Evolutionary conservation across 2,888 invertebrate genomes (phyloP).

Genomic region (Cephus pygmeus): DNA sequence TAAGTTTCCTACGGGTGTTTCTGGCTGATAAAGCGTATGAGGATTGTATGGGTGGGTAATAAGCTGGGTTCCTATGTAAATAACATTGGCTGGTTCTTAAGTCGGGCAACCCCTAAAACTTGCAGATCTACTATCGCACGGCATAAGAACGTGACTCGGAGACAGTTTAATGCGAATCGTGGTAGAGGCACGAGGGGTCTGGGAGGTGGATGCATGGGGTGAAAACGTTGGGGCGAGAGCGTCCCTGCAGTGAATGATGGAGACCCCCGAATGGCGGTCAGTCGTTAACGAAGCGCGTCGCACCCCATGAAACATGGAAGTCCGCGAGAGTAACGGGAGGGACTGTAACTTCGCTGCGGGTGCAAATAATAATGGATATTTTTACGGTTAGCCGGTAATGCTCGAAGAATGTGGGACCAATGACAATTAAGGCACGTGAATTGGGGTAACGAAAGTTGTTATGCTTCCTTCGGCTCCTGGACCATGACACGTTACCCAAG

Average conservation of each 20-base stretch:
- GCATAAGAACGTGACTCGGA: background rate
- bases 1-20: constrained; percentile 3
- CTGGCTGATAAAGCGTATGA: constrained; percentile 5
- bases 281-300: constrained; percentile 6
- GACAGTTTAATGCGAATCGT: constrained; percentile 4
- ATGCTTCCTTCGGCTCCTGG: background rate
- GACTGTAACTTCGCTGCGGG: background rate
- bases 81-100: constrained; percentile 1
- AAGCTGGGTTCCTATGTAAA: background rate
- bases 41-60: background rate
- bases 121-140: background rate
- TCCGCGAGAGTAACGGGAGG: background rate
- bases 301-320: constrained; percentile 6
- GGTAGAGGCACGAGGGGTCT: background rate
- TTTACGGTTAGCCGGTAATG: background rate
- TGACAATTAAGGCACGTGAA: background rate
- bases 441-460: background rate
- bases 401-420: background rate
- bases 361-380: background rate
- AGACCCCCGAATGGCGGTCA: background rate
- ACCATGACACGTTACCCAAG: background rate
- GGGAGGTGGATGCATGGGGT: background rate
- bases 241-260: background rate
- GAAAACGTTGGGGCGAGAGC: background rate
- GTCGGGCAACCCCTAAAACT: background rate